phyloP scores from a whole-genome alignment of 2,888 invertebrate genomes.

The Drosophila phalerata region DNA sequence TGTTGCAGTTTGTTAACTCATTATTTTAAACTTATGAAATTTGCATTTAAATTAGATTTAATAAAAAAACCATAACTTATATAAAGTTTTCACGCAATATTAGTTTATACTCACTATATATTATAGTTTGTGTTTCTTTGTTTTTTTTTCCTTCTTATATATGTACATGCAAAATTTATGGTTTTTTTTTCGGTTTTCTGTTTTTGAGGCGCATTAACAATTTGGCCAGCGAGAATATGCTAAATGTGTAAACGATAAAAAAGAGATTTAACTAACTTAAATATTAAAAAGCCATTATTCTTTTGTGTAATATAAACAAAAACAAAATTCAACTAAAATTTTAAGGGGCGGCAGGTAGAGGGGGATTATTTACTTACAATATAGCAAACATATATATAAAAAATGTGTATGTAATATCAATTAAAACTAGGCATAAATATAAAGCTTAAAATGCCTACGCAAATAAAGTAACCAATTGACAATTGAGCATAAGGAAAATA shows the following conservation, averaged over 20 bases:
- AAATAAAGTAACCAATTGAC: slow-evolving; percentile 29
- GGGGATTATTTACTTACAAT: slow-evolving; percentile 20
- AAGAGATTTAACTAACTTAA: slow-evolving; percentile 74
- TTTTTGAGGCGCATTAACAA: slow-evolving; percentile 44
- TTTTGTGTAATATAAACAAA: slow-evolving; percentile 47
- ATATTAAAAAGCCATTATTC: slow-evolving; percentile 68
- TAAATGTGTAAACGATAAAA: slow-evolving; percentile 39
- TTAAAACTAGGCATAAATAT: slow-evolving; percentile 76
- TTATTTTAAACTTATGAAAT: slow-evolving; percentile 47
- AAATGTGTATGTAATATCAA: slow-evolving; percentile 61
- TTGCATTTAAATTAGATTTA: slow-evolving; percentile 51
- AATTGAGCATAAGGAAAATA: slow-evolving; percentile 71
- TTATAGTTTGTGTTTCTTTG: background rate
- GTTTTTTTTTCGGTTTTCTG: slow-evolving; percentile 25
- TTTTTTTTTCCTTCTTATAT: slow-evolving; percentile 6
- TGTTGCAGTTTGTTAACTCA: slow-evolving; percentile 38
- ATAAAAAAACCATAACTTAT: slow-evolving; percentile 52
- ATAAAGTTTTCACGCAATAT: slow-evolving; percentile 22
- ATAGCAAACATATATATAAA: slow-evolving; percentile 36
- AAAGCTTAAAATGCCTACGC: slow-evolving; percentile 48
- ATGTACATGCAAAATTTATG: slow-evolving; percentile 11
- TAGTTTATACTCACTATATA: slow-evolving; percentile 7
- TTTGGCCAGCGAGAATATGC: slow-evolving; percentile 50
- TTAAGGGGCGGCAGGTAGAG: slow-evolving; percentile 15
- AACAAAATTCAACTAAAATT: slow-evolving; percentile 74